Evolutionary conservation across 2,113 vertebrate species (phyloP).

Genomic region (Crotalus horridus): DNA sequence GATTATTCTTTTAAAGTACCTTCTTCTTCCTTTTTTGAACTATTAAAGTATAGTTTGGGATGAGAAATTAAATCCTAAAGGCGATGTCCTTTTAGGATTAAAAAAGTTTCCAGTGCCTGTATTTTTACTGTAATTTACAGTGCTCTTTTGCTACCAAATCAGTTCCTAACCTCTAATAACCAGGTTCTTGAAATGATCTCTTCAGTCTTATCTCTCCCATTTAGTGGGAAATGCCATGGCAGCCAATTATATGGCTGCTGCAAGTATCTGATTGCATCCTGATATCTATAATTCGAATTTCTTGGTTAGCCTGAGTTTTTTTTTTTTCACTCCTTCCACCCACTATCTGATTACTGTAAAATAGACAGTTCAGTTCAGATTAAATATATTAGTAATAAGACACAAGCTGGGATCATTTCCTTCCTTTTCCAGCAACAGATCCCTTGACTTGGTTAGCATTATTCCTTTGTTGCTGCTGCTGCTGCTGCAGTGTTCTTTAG

Average conservation of each 20-base stretch:
- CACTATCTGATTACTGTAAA: fast-evolving
- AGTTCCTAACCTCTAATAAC: not conserved
- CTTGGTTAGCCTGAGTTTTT: not conserved
- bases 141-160: not conserved
- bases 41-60: not conserved
- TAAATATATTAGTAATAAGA: slow-evolving; percentile 37
- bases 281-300: not conserved
- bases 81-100: not conserved
- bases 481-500: not conserved
- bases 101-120: not conserved
- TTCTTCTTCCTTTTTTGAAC: not conserved
- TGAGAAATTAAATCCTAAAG: not conserved
- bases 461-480: slow-evolving; percentile 47
- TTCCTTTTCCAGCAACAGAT: slow-evolving; percentile 1
- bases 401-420: slow-evolving; percentile 46
- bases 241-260: slow-evolving; percentile 17
- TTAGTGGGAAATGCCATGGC: not conserved
- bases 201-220: not conserved
- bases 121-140: not conserved
- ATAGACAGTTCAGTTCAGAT: not conserved
- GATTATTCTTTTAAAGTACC: not conserved
- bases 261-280: not conserved
- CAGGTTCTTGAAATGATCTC: not conserved
- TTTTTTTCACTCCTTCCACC: fast-evolving
- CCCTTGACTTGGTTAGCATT: not conserved